Evolutionary conservation across 2,113 vertebrate genomes (phyloP).

Genomic region (Brachirus orientalis): DNA sequence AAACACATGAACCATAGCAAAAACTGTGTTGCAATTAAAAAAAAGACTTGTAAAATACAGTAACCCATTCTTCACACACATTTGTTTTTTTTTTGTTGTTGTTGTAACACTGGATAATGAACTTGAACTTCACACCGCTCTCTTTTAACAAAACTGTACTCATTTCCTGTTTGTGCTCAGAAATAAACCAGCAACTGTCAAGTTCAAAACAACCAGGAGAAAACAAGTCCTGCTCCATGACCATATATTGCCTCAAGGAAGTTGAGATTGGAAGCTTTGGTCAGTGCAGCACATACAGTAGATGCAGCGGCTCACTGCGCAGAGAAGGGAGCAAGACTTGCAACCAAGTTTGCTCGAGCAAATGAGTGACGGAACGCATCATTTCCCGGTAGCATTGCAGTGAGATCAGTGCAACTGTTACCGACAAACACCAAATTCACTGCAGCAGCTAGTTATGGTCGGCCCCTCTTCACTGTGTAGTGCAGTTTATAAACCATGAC

Average conservation of each 20-base stretch:
- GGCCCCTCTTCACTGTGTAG: too few species aligned
- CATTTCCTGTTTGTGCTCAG: constrained; percentile 36
- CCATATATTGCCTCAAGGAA: constrained; percentile 10
- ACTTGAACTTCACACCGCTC: not conserved
- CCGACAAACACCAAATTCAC: too few species aligned
- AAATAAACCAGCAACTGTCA: constrained; percentile 28
- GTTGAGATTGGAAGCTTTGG: not conserved
- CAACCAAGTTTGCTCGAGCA: too few species aligned
- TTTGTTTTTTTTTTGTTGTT: too few species aligned
- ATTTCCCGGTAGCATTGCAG: not conserved
- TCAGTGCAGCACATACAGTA: too few species aligned
- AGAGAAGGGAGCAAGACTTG: too few species aligned
- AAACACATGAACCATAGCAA: not conserved
- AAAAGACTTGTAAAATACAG: constrained; percentile 9
- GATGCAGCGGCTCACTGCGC: too few species aligned
- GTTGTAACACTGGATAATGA: constrained; percentile 23
- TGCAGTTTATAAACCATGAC: too few species aligned
- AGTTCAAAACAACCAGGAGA: constrained; percentile 14
- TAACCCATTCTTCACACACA: constrained; percentile 17
- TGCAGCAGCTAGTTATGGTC: too few species aligned
- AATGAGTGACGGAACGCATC: too few species aligned
- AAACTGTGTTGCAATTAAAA: too few species aligned
- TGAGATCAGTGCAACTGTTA: constrained; percentile 2
- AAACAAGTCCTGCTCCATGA: constrained; percentile 8
- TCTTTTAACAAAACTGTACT: constrained; percentile 25